A percentile compares a stretch with the other conserved stretches of the same genome.
phyloP scores from a whole-genome alignment of 1,140 invertebrate genomes.

The Charaxes varanes region DNA sequence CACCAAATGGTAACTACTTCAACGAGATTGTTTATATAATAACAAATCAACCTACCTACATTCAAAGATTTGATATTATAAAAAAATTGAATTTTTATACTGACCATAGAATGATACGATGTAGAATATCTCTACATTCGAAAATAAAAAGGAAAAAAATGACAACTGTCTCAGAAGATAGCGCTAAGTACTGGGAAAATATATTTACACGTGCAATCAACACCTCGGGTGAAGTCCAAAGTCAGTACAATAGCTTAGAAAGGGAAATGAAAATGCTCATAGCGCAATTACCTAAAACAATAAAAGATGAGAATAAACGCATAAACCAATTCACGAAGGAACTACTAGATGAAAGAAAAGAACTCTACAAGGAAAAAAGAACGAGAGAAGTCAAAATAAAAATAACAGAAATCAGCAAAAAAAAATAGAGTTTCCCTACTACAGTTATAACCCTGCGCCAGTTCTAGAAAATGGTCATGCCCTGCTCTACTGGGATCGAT shows the following conservation, averaged over 20 bases:
- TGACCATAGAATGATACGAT: slow-evolving; percentile 3
- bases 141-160: not conserved
- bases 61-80: not conserved
- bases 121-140: too few species aligned
- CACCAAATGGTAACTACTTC: slow-evolving; percentile 3
- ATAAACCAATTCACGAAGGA: slow-evolving; percentile 13
- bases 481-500: too few species aligned
- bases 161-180: not conserved
- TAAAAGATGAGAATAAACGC: slow-evolving; percentile 1
- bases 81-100: slow-evolving; percentile 5
- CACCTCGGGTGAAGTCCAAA: not conserved
- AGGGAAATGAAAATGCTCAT: slow-evolving; percentile 6
- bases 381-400: slow-evolving; percentile 14
- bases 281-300: slow-evolving; percentile 3
- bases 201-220: not conserved
- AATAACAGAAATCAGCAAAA: slow-evolving; percentile 20
- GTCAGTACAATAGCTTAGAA: slow-evolving; percentile 4
- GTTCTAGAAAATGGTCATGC: too few species aligned
- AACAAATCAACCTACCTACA: not conserved
- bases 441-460: too few species aligned
- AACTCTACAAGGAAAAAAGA: slow-evolving; percentile 11
- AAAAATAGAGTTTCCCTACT: too few species aligned
- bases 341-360: slow-evolving; percentile 12
- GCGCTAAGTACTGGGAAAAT: slow-evolving; percentile 4
- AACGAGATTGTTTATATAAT: slow-evolving; percentile 14